Evolutionary conservation across 2,113 vertebrate species (phyloP), one percentile per base, ranked within the genome.

Genomic region (Serinus canaria): DNA sequence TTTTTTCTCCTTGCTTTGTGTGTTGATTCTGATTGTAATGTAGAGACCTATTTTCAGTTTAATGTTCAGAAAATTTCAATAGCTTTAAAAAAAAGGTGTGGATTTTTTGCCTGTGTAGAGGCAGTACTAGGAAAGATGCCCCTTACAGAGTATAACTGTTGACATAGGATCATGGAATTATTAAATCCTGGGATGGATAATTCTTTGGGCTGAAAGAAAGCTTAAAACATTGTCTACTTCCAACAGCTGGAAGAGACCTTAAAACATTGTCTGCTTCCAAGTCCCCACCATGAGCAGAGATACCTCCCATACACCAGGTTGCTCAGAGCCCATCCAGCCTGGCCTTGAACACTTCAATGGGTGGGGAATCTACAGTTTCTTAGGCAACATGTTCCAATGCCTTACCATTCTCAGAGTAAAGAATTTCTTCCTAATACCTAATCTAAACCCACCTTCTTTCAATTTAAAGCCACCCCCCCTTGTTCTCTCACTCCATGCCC

Each of bases 261-360:
- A 37, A 59, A 77, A 86, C 18, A 28, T 30, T 4, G 2, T 35
- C 16, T 67, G 2, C 20, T 67, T 58, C 31, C 18, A 69, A 39
- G 46, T 13, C 15, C 12, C 12, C 13, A 15, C 24, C 49, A 35
- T 0, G 0, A 49, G 33, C 4, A n/a, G 68, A 37, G 44, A 9
- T 15, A 13, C 44, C 12, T 44, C 10, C 25, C 21, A 14, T 17
- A 21, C 46, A 67, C 44, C 44, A 24, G 12, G 15, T 56, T 63
- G 41, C 28, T 74, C 23, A 59, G 52, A 89, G 13, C 33, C 28
- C 23, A 30, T 59, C 28, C 37, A 52, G 19, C 77, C 44, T 74
- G 37, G 13, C 27, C 23, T 59, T 74, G 52, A 44, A 30, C 27
- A 28, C 33, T 59, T 67, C 33, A 52, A 1, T 22, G 22, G 10